Evolutionary conservation across 2,888 invertebrate genomes (phyloP).

Genomic region (Bibio marci): DNA sequence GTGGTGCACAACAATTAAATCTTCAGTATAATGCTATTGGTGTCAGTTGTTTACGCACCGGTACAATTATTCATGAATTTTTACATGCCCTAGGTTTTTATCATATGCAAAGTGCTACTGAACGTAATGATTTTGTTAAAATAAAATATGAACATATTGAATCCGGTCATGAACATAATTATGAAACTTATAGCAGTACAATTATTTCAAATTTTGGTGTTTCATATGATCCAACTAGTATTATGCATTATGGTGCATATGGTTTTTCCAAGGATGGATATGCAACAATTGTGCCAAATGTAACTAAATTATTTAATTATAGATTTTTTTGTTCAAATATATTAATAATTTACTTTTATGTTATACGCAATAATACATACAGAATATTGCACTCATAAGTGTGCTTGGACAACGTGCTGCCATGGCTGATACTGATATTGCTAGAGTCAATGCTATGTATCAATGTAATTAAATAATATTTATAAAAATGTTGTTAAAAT

Average conservation of each 20-base stretch:
- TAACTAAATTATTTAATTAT: too few species aligned
- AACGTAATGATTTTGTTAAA: slow-evolving; percentile 43
- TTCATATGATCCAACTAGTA: slow-evolving; percentile 50
- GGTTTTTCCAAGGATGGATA: slow-evolving; percentile 47
- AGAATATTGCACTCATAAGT: background rate
- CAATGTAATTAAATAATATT: too few species aligned
- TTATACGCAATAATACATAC: too few species aligned
- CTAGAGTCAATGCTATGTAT: background rate
- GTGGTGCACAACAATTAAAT: slow-evolving; percentile 2
- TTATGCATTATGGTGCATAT: slow-evolving; percentile 55
- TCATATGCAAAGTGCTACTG: slow-evolving; percentile 55
- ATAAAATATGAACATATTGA: slow-evolving; percentile 23
- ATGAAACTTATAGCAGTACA: slow-evolving; percentile 37
- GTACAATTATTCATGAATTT: slow-evolving; percentile 42
- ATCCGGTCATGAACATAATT: slow-evolving; percentile 45
- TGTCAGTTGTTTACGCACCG: background rate
- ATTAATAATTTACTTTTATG: background rate
- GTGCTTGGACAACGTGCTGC: background rate
- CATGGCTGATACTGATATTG: background rate
- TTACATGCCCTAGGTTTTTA: slow-evolving; percentile 55
- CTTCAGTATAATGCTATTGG: background rate
- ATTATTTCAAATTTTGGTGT: slow-evolving; percentile 40
- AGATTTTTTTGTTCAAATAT: too few species aligned
- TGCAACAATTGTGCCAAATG: slow-evolving; percentile 47
- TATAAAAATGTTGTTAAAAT: too few species aligned